Conservation (phyloP, 1,140 invertebrate genomes). For the Hormaphis cornu region DNA sequence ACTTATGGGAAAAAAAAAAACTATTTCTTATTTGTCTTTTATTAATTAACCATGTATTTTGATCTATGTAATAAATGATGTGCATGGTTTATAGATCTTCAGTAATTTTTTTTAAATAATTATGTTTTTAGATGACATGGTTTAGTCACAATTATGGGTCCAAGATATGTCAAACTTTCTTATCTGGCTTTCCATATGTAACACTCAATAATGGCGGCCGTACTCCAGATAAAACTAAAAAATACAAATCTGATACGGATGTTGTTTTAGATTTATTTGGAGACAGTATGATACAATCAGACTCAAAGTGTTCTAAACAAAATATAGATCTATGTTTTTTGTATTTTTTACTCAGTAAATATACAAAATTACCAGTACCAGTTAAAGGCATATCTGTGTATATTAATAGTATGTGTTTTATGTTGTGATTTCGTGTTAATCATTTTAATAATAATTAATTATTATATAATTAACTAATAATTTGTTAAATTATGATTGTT, state of each 20-base stretch:
- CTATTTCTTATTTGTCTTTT: too few species aligned
- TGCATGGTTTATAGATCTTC: neutral
- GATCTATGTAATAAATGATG: neutral
- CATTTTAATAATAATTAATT: neutral
- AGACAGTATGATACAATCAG: neutral
- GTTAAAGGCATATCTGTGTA: slow-evolving; percentile 1
- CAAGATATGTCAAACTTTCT: slow-evolving; percentile 17
- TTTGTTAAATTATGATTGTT: neutral
- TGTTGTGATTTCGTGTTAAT: too few species aligned
- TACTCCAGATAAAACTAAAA: slow-evolving; percentile 4
- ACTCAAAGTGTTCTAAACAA: slow-evolving; percentile 2
- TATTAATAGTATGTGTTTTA: neutral
- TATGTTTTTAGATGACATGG: slow-evolving; percentile 1
- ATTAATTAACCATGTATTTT: neutral
- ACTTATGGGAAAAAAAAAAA: too few species aligned
- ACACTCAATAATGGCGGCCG: neutral
- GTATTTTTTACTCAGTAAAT: slow-evolving; percentile 21
- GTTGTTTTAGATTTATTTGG: slow-evolving; percentile 28
- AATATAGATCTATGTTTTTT: slow-evolving; percentile 9
- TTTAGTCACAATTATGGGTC: neutral
- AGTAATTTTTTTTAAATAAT: neutral
- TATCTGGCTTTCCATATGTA: neutral
- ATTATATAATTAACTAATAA: neutral
- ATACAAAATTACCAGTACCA: slow-evolving; percentile 4
- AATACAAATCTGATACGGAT: slow-evolving; percentile 12